Conservation (phyloP, 2,113 vertebrate species). For the Protomyctophum bolini region DNA sequence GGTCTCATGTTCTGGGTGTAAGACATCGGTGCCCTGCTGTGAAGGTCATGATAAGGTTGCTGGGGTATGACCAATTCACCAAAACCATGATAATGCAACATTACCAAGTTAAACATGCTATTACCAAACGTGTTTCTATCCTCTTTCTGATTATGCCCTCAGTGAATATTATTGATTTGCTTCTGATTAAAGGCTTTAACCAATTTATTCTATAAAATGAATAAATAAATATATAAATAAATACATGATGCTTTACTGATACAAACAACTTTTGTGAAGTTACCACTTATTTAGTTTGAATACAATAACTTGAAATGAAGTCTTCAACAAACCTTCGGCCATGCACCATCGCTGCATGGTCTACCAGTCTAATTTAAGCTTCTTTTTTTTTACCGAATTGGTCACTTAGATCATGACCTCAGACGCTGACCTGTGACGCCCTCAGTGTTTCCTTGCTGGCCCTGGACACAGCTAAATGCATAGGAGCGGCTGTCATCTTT, state of each 20-base stretch:
- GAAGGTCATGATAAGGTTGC: slow-evolving; percentile 80
- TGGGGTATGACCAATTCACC: slow-evolving; percentile 62
- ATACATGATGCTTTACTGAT: too few species aligned
- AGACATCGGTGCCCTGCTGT: slow-evolving; percentile 82
- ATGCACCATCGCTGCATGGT: slow-evolving; percentile 27
- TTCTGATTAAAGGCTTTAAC: too few species aligned
- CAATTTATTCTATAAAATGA: too few species aligned
- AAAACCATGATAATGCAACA: not conserved
- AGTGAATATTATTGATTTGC: too few species aligned
- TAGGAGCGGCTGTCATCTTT: slow-evolving; percentile 81
- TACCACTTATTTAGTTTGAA: slow-evolving; percentile 35
- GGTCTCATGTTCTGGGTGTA: slow-evolving; percentile 74
- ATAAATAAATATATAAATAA: too few species aligned
- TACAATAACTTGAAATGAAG: slow-evolving; percentile 54
- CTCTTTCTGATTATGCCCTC: too few species aligned
- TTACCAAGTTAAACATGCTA: not conserved
- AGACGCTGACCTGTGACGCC: slow-evolving; percentile 85
- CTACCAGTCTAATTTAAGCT: slow-evolving; percentile 81
- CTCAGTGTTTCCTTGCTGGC: slow-evolving; percentile 83
- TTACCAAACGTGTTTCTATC: not conserved
- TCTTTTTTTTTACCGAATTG: slow-evolving; percentile 88
- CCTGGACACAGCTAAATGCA: slow-evolving; percentile 76
- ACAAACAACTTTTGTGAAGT: not conserved
- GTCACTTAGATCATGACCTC: slow-evolving; percentile 85
- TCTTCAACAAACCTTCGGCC: slow-evolving; percentile 27